These are phyloP conservation scores for Vanessa cardui DNA, from an alignment of 2,888 invertebrate genomes.

Conservation along the genomic window DNA sequence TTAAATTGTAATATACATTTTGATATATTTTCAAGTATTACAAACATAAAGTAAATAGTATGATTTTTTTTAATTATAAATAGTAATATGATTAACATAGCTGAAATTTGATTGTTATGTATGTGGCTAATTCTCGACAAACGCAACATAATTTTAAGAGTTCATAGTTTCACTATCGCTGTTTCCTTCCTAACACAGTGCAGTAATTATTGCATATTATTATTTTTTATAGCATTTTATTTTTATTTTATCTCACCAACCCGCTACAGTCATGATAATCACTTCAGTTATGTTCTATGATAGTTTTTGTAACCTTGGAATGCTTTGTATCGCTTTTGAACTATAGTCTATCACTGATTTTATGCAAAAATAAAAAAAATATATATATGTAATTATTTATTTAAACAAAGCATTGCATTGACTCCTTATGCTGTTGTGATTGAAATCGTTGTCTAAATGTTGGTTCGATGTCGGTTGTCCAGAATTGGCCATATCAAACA, in stretches of 20 bases:
- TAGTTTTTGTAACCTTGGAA: conserved; percentile 41
- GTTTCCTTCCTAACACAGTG: conserved; percentile 26
- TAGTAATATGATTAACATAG: conserved; percentile 58
- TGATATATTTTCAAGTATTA: too few species aligned
- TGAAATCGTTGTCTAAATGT: conserved; percentile 61
- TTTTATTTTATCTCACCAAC: conserved; percentile 27
- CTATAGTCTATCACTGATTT: not conserved
- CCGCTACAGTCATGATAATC: conserved; percentile 74
- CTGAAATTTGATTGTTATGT: conserved; percentile 78
- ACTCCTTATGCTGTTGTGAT: conserved; percentile 21
- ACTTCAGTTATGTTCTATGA: conserved; percentile 72
- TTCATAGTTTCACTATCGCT: conserved; percentile 15
- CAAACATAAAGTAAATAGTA: not conserved
- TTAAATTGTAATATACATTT: too few species aligned
- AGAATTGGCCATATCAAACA: conserved; percentile 90
- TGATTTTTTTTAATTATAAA: not conserved
- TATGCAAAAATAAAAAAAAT: not conserved
- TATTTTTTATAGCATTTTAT: conserved; percentile 31
- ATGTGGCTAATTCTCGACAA: conserved; percentile 80
- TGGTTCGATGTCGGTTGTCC: conserved; percentile 80
- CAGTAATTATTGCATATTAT: conserved; percentile 19
- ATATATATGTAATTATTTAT: not conserved
- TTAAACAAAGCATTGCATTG: conserved; percentile 37
- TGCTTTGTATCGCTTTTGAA: conserved; percentile 54
- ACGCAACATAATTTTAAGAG: conserved; percentile 51